A percentile compares a stretch with the other conserved stretches of the same genome.
Evolutionary conservation across 92 coral and sea anemone genomes (phyloP).

Genomic region (Desmophyllum pertusum): DNA sequence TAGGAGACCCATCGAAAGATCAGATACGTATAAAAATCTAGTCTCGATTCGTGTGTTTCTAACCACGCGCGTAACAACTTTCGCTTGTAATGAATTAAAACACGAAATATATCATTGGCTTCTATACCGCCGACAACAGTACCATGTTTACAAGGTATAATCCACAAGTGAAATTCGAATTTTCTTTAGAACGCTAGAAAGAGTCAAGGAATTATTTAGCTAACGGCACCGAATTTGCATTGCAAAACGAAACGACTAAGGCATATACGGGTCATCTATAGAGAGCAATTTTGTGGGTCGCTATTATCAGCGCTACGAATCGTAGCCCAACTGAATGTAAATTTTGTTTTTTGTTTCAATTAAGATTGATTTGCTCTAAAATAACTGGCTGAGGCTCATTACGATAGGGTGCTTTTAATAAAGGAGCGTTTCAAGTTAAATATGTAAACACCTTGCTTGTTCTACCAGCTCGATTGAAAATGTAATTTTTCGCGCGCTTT

Average conservation of each 20-base stretch:
- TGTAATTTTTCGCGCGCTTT: conserved; percentile 48
- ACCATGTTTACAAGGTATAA: conserved; percentile 10
- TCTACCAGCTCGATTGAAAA: conserved; percentile 37
- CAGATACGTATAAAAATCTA: not conserved
- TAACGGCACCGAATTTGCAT: not conserved
- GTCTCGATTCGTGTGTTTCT: not conserved
- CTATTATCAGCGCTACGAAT: not conserved
- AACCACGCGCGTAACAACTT: not conserved
- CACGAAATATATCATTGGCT: not conserved
- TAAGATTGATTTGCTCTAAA: conserved; percentile 27
- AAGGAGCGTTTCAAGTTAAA: conserved; percentile 63
- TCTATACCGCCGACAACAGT: not conserved
- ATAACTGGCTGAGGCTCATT: conserved; percentile 23
- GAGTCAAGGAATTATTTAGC: not conserved
- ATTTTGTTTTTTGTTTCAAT: conserved; percentile 40
- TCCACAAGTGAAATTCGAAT: conserved; percentile 8
- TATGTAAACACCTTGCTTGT: conserved; percentile 69
- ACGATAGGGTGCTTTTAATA: conserved; percentile 31
- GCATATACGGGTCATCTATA: not conserved
- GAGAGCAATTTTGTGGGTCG: conserved; percentile 5
- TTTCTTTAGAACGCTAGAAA: not conserved
- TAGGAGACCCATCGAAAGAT: not conserved
- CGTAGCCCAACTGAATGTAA: not conserved
- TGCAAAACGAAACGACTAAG: not conserved
- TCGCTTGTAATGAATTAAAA: not conserved